Base-by-base conservation (phyloP, 2,888 invertebrate genomes). In the Drosophila dives region DNA sequence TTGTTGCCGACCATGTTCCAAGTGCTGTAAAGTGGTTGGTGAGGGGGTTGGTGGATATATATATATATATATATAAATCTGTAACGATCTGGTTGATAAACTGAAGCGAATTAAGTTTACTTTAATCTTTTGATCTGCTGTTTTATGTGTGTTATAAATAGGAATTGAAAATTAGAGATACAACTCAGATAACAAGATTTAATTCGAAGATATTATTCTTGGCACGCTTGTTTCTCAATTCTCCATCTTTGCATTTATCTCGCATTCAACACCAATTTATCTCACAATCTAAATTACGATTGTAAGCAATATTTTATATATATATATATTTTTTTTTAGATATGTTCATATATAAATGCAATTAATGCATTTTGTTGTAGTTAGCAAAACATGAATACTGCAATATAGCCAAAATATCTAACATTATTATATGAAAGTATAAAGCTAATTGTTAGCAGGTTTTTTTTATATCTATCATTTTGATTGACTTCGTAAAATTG, bases 321-420 rank as follows among this genome's bases (percentile, higher is more conserved):
- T 51, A 59, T 49, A 64, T 73, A 65, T 29, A 49, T 64, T 50
- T 20, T 73, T 69, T 26, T 55, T 64, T 53, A n/a, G 20, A 29
- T 50, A 29, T 61, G 40, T 23, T 23, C 23, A 56, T 38, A 42
- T n/a, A 54, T 51, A 48, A 65, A 64, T 56, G 42, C 32, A 62
- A 51, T 53, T 40, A 45, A n/a, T 64, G 42, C 36, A 45, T 56
- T 58, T 68, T 23, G 53, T n/a, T n/a, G n/a, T n/a, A n/a, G n/a
- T n/a, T n/a, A n/a, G 20, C 59, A 7, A 38, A 3, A 50, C 38
- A 75, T 77, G 75, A 78, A 65, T 54, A 68, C 64, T 15, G 34
- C 50, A 49, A 54, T 26, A 42, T 26, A 15, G 48, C 2, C 48
- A 78, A 77, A 71, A 75, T 77, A 77, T 75, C 32, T 56, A 50